These are phyloP conservation scores for Nomada fabriciana DNA, from an alignment of 2,888 invertebrate genomes.

Conservation along the genomic window DNA sequence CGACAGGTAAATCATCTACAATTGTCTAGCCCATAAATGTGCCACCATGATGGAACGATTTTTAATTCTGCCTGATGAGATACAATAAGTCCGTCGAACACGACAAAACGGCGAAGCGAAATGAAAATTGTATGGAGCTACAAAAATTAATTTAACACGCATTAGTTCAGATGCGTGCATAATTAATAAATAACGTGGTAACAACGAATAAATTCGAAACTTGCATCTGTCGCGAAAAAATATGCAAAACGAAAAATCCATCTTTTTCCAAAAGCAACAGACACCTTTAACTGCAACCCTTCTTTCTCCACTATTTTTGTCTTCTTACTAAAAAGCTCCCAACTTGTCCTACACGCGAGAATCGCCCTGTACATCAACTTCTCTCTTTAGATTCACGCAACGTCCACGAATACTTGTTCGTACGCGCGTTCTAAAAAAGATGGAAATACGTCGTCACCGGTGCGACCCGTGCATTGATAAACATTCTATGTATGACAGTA, in stretches of 20 bases:
- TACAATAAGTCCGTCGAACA: too few relatives aligned
- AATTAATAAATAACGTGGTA: too few relatives aligned
- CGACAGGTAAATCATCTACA: too few relatives aligned
- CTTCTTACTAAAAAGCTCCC: too few relatives aligned
- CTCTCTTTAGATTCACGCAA: slow-evolving; percentile 42
- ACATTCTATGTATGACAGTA: slow-evolving; percentile 39
- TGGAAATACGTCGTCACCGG: slow-evolving; percentile 38
- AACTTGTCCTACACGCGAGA: background rate
- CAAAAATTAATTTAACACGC: too few relatives aligned
- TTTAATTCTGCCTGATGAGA: background rate
- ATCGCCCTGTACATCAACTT: slow-evolving; percentile 48
- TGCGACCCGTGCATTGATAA: slow-evolving; percentile 35
- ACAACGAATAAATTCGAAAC: background rate
- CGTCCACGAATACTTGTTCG: background rate
- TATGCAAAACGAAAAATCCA: background rate
- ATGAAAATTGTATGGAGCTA: too few relatives aligned
- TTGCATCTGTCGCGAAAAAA: background rate
- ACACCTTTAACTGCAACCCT: too few relatives aligned
- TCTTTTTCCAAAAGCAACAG: background rate
- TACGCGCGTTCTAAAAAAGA: slow-evolving; percentile 17
- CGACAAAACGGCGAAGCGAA: too few relatives aligned
- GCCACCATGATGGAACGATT: background rate
- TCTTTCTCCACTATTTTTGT: too few relatives aligned
- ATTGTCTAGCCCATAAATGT: background rate
- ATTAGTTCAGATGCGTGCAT: too few relatives aligned